Evolutionary conservation across 2,797 vertebrate genomes (phyloP).

Genomic region (Decapterus maruadsi): DNA sequence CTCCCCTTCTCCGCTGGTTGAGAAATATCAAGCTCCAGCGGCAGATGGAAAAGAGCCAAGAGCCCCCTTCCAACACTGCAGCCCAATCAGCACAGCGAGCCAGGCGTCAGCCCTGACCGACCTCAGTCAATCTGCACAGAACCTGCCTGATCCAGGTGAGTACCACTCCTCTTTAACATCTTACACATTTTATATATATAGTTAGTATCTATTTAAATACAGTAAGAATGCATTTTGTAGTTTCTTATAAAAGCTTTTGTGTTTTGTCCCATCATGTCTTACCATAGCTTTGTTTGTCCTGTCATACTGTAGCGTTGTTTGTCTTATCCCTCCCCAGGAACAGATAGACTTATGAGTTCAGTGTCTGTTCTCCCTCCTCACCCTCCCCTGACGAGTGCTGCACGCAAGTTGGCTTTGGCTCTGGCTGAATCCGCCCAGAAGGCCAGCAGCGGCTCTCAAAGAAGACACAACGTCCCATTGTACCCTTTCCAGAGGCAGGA

Average conservation of each 20-base stretch:
- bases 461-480: conserved; percentile 81
- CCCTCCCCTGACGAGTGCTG: conserved; percentile 94
- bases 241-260: conserved; percentile 86
- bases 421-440: conserved; percentile 96
- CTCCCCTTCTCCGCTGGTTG: conserved; percentile 79
- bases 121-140: conserved; percentile 78
- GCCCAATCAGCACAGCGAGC: conserved; percentile 77
- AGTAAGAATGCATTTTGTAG: conserved; percentile 65
- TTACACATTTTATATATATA: conserved; percentile 22
- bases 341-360: conserved; percentile 92
- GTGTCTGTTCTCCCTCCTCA: conserved; percentile 97
- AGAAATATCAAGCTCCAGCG: conserved; percentile 73
- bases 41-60: conserved; percentile 82
- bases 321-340: conserved; percentile 87
- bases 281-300: conserved; percentile 84
- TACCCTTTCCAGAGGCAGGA: conserved; percentile 74
- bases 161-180: conserved; percentile 19
- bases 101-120: conserved; percentile 77
- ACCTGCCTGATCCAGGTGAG: conserved; percentile 85
- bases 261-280: conserved; percentile 85
- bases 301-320: conserved; percentile 86
- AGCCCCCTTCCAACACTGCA: conserved; percentile 82
- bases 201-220: conserved; percentile 57
- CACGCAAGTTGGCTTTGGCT: conserved; percentile 95
- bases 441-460: conserved; percentile 88